These are phyloP conservation scores for Ferdinandea cuprea DNA, from an alignment of 2,888 invertebrate species.

Conservation along the genomic window DNA sequence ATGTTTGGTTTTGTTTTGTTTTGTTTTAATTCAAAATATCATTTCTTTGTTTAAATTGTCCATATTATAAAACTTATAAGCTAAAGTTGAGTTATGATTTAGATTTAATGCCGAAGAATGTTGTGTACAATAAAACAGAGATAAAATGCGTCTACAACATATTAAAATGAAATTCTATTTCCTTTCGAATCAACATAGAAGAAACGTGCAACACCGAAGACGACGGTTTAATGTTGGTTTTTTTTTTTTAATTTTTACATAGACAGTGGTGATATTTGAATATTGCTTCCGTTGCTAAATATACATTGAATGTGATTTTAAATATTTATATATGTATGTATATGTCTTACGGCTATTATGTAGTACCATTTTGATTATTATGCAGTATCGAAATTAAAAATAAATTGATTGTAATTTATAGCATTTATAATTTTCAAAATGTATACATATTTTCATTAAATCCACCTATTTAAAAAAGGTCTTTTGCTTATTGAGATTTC, in stretches of 20 bases:
- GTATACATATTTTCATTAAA: too few relatives aligned
- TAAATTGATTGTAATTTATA: too few relatives aligned
- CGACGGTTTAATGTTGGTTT: too few relatives aligned
- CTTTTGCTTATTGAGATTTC: too few relatives aligned
- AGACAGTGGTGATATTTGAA: constrained; percentile 22
- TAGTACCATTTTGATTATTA: not conserved
- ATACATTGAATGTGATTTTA: constrained; percentile 3
- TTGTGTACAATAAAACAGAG: constrained; percentile 12
- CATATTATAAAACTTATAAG: constrained; percentile 46
- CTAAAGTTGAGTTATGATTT: constrained; percentile 48
- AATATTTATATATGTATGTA: not conserved
- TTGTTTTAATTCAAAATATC: constrained; percentile 23
- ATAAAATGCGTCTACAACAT: constrained; percentile 6
- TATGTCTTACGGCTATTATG: not conserved
- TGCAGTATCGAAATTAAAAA: too few relatives aligned
- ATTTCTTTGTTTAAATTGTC: constrained; percentile 21
- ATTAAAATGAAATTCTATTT: constrained; percentile 19
- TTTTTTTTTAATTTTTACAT: constrained; percentile 5
- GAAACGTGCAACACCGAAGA: constrained; percentile 19
- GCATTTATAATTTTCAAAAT: too few relatives aligned
- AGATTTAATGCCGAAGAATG: constrained; percentile 31
- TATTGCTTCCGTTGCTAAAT: constrained; percentile 36
- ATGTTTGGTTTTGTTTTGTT: constrained; percentile 35
- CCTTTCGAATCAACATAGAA: constrained; percentile 8
- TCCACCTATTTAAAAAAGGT: too few relatives aligned